Evolutionary conservation across 2,888 invertebrate species (phyloP), one percentile per base, ranked within the genome.

Genomic region (Aromia moschata): DNA sequence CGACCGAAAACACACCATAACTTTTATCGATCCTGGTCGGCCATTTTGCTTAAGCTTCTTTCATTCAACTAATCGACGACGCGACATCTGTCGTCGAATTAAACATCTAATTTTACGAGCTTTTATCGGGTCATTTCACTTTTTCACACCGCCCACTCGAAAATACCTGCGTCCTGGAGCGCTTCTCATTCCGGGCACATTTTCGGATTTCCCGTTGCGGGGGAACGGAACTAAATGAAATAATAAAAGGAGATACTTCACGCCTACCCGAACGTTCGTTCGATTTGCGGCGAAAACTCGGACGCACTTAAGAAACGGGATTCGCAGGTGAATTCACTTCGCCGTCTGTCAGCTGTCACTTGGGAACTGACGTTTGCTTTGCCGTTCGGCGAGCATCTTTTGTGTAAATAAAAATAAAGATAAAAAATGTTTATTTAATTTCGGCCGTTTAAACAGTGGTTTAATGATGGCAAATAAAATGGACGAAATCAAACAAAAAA

Each of bases 401-500:
- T 49, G 46, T 38, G 31, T 47, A 58, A 59, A 59, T 49, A 58
- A 59, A 49, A 55, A 45, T 49, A 46, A 17, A 46, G 25, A 46
- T 46, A 36, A 45, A 59, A 51, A 33, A 55, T 58, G 57, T 58
- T 40, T 55, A 16, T 59, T 31, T 55, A 55, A 36, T 30, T 54
- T 36, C n/a, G 10, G 47, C 18, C 51, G 51, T 51, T 59, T 46
- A 59, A 51, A 46, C 36, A 56, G 52, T 55, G 44, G 46, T 25
- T 49, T 55, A 51, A 60, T 47, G 51, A 69, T 71, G 70, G 56
- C 70, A 38, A 62, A 70, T 58, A 74, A 69, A 69, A 80, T 81
- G 80, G 81, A 81, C 58, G 81, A 81, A 58, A 70, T 81, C 33
- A 81, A 81, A 68, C 79, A 80, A 47, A 81, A 80, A 74, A 73